Evolutionary conservation across 2,113 vertebrate genomes (phyloP), one percentile per base, ranked within the genome.

Genomic region (Athene cunicularia): DNA sequence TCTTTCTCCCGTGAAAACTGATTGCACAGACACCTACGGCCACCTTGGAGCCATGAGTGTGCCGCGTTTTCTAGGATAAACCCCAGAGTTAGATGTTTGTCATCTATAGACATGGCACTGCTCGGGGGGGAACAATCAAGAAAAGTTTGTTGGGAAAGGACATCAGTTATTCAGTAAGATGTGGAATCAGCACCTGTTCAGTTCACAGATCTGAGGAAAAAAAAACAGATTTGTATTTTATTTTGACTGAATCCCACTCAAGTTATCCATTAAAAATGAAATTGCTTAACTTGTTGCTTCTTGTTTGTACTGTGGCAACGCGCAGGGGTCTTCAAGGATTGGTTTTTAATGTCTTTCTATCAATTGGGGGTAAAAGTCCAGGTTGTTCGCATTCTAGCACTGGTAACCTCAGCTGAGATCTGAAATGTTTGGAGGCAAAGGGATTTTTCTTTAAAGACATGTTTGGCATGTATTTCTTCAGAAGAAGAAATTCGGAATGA

Each of bases 1-100:
- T 15, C 71, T 13, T 18, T 28, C 45, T 28, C 33, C 62, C 4
- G 11, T 3, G 62, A 6, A 8, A 27, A 9, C 33, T 5, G 28
- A 2, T 8, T 19, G 43, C 49, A 39, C n/a, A 6, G 27, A 4
- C 26, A 8, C 45, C 62, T 23, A 3, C 5, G 1, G 47, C 30
- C 3, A 0, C 1, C 0, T 9, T 15, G 28, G 11, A 18, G 70
- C 70, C 12, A 0, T 2, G 2, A 11, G 3, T 0, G 15, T 27
- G 70, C 56, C 18, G 0, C 1, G 35, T 1, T 19, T 2, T 43
- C 11, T 1, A 4, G 75, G 50, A 4, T 8, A 32, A 39, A 53
- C 5, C 18, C 27, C 24, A 6, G 33, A 22, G 76, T 5, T 11
- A 4, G 23, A 9, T 14, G 26, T 30, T 35, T 60, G 43, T 45